phyloP scores from a whole-genome alignment of 2,113 vertebrate species.

The Turnix velox region DNA sequence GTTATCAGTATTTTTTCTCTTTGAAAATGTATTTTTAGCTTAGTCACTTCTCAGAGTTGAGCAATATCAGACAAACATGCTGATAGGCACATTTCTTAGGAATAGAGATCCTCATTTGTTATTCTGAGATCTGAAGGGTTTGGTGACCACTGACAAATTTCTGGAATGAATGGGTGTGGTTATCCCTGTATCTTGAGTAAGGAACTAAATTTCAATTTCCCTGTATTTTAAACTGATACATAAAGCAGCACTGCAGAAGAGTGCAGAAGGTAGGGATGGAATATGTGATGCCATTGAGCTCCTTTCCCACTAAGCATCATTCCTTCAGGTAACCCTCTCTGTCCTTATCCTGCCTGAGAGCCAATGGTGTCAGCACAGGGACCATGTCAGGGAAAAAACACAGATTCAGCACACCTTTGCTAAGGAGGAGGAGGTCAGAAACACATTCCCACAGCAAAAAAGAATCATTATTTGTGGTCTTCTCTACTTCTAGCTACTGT shows the following conservation, averaged over 20 bases:
- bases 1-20: not conserved
- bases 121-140: not conserved
- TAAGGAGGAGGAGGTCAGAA: not conserved
- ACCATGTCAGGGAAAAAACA: not conserved
- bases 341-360: not conserved
- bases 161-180: accelerated
- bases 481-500: not conserved
- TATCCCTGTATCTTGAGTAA: not conserved
- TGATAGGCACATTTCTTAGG: not conserved
- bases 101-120: not conserved
- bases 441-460: not conserved
- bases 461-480: accelerated
- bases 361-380: not conserved
- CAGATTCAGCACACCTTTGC: not conserved
- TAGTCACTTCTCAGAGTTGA: not conserved
- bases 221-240: not conserved
- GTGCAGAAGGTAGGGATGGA: not conserved
- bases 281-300: accelerated
- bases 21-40: not conserved
- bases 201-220: not conserved
- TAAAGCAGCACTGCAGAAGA: not conserved
- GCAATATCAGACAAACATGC: not conserved
- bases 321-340: not conserved
- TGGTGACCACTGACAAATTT: not conserved
- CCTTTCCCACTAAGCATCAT: not conserved